Base-by-base conservation (phyloP, 64 coral and sea anemone genomes). In the Dendrophyllia cribrosa region DNA sequence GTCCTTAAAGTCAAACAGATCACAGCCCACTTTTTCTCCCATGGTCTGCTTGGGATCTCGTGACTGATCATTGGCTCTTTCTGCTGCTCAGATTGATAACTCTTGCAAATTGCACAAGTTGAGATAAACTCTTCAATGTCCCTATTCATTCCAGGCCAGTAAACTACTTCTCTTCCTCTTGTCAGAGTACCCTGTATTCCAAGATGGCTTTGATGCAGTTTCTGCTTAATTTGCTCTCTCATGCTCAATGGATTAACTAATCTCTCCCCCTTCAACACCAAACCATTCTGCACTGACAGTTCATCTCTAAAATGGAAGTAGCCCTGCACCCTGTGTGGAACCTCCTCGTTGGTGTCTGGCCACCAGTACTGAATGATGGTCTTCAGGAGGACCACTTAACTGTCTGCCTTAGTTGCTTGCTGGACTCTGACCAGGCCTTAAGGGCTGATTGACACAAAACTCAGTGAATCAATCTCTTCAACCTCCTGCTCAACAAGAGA, bases 141-240 rank as follows among this genome's bases (percentile, higher is more conserved):
- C 53, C 77, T 76, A 59, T 24, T 77, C 87, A 89, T 89, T 17
- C 20, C n/a, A 9, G 87, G 87, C 87, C 87, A 89, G 46, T 89
- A 89, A 63, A 89, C 47, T 0, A 89, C 44, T n/a, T 77, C 72
- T 59, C 51, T 58, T 16, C 46, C 87, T 49, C 3, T 62, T 47
- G 73, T 75, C 7, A 78, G 26, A 49, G n/a, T 63, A 65, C 71
- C 61, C 62, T 90, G 88, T 9, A 89, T 63, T 14, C 87, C 72
- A 63, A 56, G 45, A 77, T 89, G 87, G 22, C 51, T 73, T 1
- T 34, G 71, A 23, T 89, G 88, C 43, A 90, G 88, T 66, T n/a
- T n/a, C n/a, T n/a, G n/a, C n/a, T n/a, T n/a, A n/a, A n/a, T n/a
- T n/a, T n/a, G n/a, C n/a, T n/a, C n/a, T n/a, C n/a, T n/a, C n/a